Evolutionary conservation across 1,140 invertebrate species (phyloP), one percentile per base, ranked within the genome.

Genomic region (Drosophila kurseongensis): DNA sequence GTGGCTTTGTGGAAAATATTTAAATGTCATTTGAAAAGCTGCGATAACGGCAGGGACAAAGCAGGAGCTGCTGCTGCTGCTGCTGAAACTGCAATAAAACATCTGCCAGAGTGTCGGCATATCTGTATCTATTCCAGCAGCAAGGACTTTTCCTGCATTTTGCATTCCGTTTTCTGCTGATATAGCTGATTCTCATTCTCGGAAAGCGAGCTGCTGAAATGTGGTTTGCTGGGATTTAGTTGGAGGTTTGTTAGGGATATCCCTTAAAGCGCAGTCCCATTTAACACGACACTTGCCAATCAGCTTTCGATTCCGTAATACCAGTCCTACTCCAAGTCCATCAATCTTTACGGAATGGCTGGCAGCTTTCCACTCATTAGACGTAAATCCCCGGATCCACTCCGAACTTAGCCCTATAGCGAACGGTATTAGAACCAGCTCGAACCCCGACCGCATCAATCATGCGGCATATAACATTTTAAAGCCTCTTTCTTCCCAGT

Each of bases 61-160:
- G 45, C 69, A 45, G 61, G 51, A 75, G n/a, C 44, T 44, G 29
- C 40, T 23, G 23, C 23, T 80, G 83, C 83, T 80, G 83, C 83
- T 82, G 84, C 84, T 84, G 84, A 89, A 68, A 80, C 75, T 72
- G 83, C 83, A 83, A 63, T 89, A 83, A 83, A 88, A 51, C 57
- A 79, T 79, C 69, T 71, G 54, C 66, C 72, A 75, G 41, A 12
- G 40, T 13, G 41, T 44, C 40, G 32, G 42, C 63, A 65, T 63
- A 50, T 51, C 54, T 61, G 48, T 59, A 78, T 65, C 68, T 68
- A 68, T 48, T 38, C 55, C 60, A 47, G 63, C 66, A 51, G 50
- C 65, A 47, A 47, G 48, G 52, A 56, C 47, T 66, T 80, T 75
- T 69, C 44, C 13, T 69, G 54, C 41, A 71, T 68, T 66, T 66